phyloP scores from a whole-genome alignment of 1,140 invertebrate species.

The Eciton burchellii region DNA sequence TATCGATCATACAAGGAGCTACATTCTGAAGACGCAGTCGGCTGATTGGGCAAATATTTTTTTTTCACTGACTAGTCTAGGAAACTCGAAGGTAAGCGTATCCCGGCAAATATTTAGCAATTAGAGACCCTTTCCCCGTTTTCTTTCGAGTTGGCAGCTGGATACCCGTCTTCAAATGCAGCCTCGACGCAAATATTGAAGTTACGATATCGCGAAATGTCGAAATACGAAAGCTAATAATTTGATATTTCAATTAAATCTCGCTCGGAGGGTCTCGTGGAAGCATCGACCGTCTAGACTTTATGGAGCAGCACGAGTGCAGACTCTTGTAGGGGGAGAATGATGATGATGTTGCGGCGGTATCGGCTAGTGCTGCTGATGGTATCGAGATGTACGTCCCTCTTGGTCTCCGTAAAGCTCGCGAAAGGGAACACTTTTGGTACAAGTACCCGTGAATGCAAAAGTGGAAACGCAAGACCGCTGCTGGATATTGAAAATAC shows the following conservation, averaged over 20 bases:
- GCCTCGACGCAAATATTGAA: conserved; percentile 24
- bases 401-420: conserved; percentile 41
- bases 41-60: conserved; percentile 10
- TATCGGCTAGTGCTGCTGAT: background rate
- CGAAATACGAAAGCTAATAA: conserved; percentile 28
- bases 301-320: conserved; percentile 15
- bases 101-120: background rate
- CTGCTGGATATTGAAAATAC: conserved; percentile 81
- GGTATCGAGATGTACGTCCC: conserved; percentile 45
- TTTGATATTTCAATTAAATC: conserved; percentile 52
- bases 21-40: background rate
- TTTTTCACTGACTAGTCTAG: background rate
- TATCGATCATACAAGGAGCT: background rate
- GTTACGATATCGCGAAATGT: conserved; percentile 26
- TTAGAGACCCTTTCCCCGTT: background rate
- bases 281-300: conserved; percentile 18
- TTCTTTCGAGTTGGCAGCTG: background rate
- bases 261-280: background rate
- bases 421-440: conserved; percentile 52
- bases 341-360: conserved; percentile 12
- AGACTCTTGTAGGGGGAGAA: background rate
- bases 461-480: conserved; percentile 69
- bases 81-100: background rate
- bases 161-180: background rate
- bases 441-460: conserved; percentile 16